Base-by-base conservation (phyloP, 2,888 invertebrate species). In the Serrognathus titanus region DNA sequence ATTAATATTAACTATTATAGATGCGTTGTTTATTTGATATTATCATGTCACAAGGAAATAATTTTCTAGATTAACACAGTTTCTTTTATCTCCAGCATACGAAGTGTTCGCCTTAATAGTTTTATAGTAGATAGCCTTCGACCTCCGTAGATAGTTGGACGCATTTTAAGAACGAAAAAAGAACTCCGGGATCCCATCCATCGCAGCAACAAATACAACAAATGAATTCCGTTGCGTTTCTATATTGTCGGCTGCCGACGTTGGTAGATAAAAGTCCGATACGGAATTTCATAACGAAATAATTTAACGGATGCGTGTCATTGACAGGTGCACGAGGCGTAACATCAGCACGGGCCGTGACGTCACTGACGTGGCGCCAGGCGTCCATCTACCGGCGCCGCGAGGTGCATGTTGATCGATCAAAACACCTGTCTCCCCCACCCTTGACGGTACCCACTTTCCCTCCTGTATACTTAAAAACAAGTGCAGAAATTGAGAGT, bases 331-430 rank as follows among this genome's bases (percentile, higher is more conserved):
- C 64, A 64, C 57, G 60, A 58, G 59, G 62, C 59, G 63, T 61
- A 65, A 63, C 64, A 65, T 63, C 63, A 56, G 62, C 57, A 58
- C 60, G 58, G 62, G 51, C 53, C 59, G 59, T 67, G 67, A 67
- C 74, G 72, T 71, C 69, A 70, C 55, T 62, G 60, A 66, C 58
- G 66, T 72, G 73, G 74, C 74, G 74, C 74, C 73, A 69, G 70
- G 68, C 72, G 71, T 70, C 73, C 72, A 72, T 75, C 71, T 71
- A 71, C 69, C 73, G 72, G 69, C 73, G 73, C 71, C 72, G 69
- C 65, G 66, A 71, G 70, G 69, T 71, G 74, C 71, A 71, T 69
- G 70, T 66, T 69, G 71, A 75, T 75, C 75, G 75, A 75, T 75
- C 72, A 71, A 66, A 64, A 69, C 68, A 70, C 69, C 69, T 70